Percentiles rank a stretch among this genome's conserved stretches.
phyloP scores from a whole-genome alignment of 2,888 invertebrate genomes.

The Mellilla xanthometata region DNA sequence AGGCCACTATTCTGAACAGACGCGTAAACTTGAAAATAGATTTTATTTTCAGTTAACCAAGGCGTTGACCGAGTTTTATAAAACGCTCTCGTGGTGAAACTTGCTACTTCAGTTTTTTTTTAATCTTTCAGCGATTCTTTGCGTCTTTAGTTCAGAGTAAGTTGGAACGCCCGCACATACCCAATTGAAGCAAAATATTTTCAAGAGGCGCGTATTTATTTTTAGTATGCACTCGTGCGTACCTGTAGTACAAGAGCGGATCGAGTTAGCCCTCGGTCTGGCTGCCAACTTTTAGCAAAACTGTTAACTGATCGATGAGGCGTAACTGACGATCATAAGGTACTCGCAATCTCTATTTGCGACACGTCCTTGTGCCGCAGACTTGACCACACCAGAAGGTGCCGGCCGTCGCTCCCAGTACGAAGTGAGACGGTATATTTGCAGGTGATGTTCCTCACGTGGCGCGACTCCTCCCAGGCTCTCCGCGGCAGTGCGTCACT shows the following conservation, averaged over 20 bases:
- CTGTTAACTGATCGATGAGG: slow-evolving; percentile 64
- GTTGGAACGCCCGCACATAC: neutral
- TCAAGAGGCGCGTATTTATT: slow-evolving; percentile 37
- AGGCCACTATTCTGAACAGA: slow-evolving; percentile 65
- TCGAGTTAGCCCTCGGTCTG: slow-evolving; percentile 48
- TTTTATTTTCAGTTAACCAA: slow-evolving; percentile 55
- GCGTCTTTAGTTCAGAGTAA: too few species aligned
- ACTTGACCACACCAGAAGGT: slow-evolving; percentile 21
- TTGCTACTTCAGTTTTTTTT: neutral
- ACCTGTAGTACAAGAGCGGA: slow-evolving; percentile 49
- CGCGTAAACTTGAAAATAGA: slow-evolving; percentile 77
- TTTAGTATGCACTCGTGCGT: slow-evolving; percentile 43
- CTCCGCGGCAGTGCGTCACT: slow-evolving; percentile 54
- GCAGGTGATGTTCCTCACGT: slow-evolving; percentile 68
- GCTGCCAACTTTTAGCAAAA: slow-evolving; percentile 60
- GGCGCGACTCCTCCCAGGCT: slow-evolving; percentile 50
- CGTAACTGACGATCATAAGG: slow-evolving; percentile 52
- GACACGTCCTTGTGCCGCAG: slow-evolving; percentile 39
- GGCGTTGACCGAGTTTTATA: slow-evolving; percentile 40
- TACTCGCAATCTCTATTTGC: slow-evolving; percentile 51
- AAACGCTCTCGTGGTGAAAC: slow-evolving; percentile 5
- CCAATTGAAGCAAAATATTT: slow-evolving; percentile 7
- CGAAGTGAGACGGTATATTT: slow-evolving; percentile 51
- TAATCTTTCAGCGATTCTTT: neutral
- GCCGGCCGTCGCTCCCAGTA: slow-evolving; percentile 34